A percentile compares a stretch with the other conserved stretches of the same genome.
These are phyloP conservation scores for Leucozona laternaria DNA, from an alignment of 2,888 invertebrate species.

Conservation along the genomic window DNA sequence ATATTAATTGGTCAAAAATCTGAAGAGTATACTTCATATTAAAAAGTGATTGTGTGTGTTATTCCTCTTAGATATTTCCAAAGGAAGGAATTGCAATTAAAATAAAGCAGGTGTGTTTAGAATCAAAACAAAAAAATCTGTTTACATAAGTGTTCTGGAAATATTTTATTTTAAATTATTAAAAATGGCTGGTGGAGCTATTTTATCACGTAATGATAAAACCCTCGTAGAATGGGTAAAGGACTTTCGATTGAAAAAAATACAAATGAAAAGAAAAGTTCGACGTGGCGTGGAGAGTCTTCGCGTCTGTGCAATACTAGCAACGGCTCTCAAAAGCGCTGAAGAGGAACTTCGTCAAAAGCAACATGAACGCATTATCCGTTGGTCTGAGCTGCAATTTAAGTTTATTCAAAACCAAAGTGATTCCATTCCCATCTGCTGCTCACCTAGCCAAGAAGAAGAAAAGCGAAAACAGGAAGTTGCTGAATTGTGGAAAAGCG, in stretches of 20 bases:
- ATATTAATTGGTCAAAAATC: constrained; percentile 3
- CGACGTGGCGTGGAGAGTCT: constrained; percentile 84
- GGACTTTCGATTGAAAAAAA: constrained; percentile 85
- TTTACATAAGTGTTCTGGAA: not conserved
- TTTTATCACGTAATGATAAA: constrained; percentile 77
- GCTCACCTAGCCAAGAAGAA: constrained; percentile 70
- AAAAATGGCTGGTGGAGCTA: constrained; percentile 78
- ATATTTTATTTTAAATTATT: not conserved
- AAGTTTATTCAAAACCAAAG: constrained; percentile 77
- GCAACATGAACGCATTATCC: constrained; percentile 85
- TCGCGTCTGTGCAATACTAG: constrained; percentile 86
- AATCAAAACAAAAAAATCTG: constrained; percentile 12
- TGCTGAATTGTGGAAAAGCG: constrained; percentile 83
- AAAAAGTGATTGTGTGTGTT: constrained; percentile 30
- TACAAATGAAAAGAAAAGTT: constrained; percentile 83
- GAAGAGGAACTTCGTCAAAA: constrained; percentile 85
- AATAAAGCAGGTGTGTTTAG: constrained; percentile 70
- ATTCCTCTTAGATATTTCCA: not conserved
- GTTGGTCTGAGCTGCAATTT: constrained; percentile 84
- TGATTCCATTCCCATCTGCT: not conserved
- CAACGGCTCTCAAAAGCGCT: constrained; percentile 84
- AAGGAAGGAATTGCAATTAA: constrained; percentile 61
- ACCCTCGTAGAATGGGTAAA: constrained; percentile 85
- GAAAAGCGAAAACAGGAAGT: constrained; percentile 78
- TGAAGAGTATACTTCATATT: not conserved